Base-by-base conservation (phyloP, 2,888 invertebrate genomes). In the Clivina fossor region DNA sequence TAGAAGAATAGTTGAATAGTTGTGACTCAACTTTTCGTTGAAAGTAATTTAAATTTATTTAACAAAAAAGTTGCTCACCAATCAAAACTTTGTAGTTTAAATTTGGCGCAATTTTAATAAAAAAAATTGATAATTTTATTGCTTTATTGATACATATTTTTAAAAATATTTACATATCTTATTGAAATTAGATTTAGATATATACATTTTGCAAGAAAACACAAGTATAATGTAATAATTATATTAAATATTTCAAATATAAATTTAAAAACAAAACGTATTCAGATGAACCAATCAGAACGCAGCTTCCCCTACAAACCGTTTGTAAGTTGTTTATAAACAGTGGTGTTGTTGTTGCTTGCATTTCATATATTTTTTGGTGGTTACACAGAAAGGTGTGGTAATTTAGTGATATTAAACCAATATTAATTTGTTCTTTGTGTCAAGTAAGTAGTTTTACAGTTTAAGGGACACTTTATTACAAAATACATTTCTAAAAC, bases 301-400 rank as follows among this genome's bases (percentile, higher is more conserved):
- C 5, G 20, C 40, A 18, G 19, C 16, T n/a, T 22, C 30, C 44
- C 53, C 44, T 40, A 20, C 40, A 40, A 40, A 20, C 40, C 40
- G 40, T 33, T 32, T 50, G n/a, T 30, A 22, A 24, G 43, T 53
- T 53, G 53, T 53, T 53, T 53, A 53, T 53, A 53, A 53, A 53
- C 53, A 53, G 53, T 40, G 11, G 19, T 20, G 40, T 4, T 20
- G n/a, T 20, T 40, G 40, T 40, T 40, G 22, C n/a, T 40, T 40
- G 19, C 16, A 40, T 40, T 40, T 40, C 19, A 19, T 40, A n/a
- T 20, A 22, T 9, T 18, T 40, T 16, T 40, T 40, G 18, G 40
- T 16, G 40, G 30, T 30, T 30, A 30, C 22, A 15, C 16, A 15
- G 16, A 9, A 37, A 16, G 15, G 18, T 19, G 40, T 40, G 40